Evolutionary conservation across 2,888 invertebrate genomes (phyloP).

Genomic region (Ischnus inquisitorius): DNA sequence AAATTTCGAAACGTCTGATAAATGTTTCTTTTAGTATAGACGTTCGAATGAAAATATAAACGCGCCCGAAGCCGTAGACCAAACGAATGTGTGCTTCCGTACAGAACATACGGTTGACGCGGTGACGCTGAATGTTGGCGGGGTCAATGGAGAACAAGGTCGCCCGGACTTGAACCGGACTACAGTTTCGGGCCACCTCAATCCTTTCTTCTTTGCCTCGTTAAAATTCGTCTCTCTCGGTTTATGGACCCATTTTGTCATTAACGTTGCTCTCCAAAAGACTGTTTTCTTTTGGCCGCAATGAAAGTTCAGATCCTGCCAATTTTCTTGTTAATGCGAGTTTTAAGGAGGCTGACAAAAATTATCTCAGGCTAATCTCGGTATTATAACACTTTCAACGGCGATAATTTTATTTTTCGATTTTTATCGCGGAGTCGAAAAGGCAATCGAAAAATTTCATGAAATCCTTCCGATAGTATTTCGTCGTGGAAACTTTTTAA

Average conservation of each 20-base stretch:
- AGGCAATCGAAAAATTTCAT: background rate
- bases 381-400: too few species aligned
- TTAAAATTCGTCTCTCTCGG: slow-evolving; percentile 27
- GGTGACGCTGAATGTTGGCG: slow-evolving; percentile 49
- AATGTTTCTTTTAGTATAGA: background rate
- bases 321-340: too few species aligned
- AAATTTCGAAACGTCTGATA: background rate
- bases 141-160: slow-evolving; percentile 81
- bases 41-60: background rate
- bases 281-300: too few species aligned
- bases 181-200: slow-evolving; percentile 55
- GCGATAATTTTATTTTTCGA: too few species aligned
- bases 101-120: background rate
- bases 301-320: too few species aligned
- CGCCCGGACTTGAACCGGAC: slow-evolving; percentile 69
- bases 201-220: slow-evolving; percentile 46
- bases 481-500: background rate
- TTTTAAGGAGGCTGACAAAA: too few species aligned
- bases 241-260: slow-evolving; percentile 3
- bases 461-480: background rate
- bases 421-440: background rate
- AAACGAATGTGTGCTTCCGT: background rate
- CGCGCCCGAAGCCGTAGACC: background rate
- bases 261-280: slow-evolving; percentile 8
- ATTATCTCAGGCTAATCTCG: too few species aligned